Conservation (phyloP, 2,888 invertebrate species). For the Tenthredo amoena region DNA sequence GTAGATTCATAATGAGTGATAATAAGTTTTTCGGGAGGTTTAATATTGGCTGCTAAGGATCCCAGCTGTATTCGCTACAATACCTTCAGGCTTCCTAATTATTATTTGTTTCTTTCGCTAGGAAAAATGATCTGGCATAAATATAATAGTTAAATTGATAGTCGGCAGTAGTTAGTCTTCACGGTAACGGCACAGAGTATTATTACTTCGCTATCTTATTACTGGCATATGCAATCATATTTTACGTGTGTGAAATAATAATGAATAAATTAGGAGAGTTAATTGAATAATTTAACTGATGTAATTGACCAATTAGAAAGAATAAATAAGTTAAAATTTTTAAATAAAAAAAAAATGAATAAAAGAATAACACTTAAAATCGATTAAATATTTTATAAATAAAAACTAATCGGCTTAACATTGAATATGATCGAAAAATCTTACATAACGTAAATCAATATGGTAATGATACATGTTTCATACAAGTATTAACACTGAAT, state of each 20-base stretch:
- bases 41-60: neutral
- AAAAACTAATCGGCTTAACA: neutral
- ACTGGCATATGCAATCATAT: neutral
- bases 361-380: neutral
- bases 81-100: neutral
- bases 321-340: neutral
- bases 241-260: neutral
- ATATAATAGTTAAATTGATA: conserved; percentile 13
- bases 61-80: neutral
- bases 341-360: neutral
- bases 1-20: neutral
- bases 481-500: neutral
- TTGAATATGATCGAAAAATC: conserved; percentile 14
- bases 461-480: conserved; percentile 24
- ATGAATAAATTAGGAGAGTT: neutral
- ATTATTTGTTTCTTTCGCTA: neutral
- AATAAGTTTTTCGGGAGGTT: neutral
- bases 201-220: conserved; percentile 22
- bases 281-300: neutral
- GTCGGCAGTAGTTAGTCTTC: conserved; percentile 5
- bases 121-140: conserved; percentile 14
- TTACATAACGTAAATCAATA: conserved; percentile 22
- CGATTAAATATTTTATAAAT: neutral
- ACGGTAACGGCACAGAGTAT: conserved; percentile 6
- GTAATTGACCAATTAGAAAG: neutral